Evolutionary conservation across 2,888 invertebrate species (phyloP), one percentile per base, ranked within the genome.

Genomic region (Trichacis sp.): DNA sequence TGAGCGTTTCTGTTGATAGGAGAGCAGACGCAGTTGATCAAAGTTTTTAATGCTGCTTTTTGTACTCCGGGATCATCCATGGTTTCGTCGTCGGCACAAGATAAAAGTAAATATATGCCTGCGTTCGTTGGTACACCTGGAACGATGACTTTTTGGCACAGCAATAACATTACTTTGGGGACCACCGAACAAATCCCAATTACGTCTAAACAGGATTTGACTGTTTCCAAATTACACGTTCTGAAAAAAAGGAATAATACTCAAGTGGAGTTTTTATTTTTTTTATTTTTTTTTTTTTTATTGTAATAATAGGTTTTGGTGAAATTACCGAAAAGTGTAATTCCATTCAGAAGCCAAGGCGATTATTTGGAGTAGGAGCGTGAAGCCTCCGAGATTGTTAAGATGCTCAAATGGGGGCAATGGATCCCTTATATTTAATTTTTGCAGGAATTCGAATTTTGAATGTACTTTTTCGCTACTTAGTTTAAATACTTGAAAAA

Each of bases 311-410:
- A n/a, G n/a, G n/a, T n/a, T n/a, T n/a, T n/a, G n/a, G n/a, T n/a
- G n/a, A n/a, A n/a, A 43, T 43, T n/a, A 89, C 89, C 92, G 89
- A 73, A 95, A 95, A 72, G 92, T 92, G 80, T 93, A 94, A 84
- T 93, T 95, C 96, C 97, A 63, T 94, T n/a, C n/a, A n/a, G n/a
- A n/a, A n/a, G n/a, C n/a, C n/a, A 94, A 92, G 0, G 93, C 94
- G 15, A 97, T 92, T 3, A 97, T 92, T 81, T 94, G 92, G 64
- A 97, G 86, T 18, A 98, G 86, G 51, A 96, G 87, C 0, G 91
- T 88, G 12, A 95, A 89, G 0, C 95, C 96, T 2, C 96, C 95
- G 29, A 97, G 87, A 75, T 92, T 91, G 63, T 94, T 85, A 20
- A 98, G 87, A 73, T 95, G 92, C 79, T 96, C 95, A 0, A 97